Evolutionary conservation across 2,797 vertebrate species (phyloP), one percentile per base, ranked within the genome.

Genomic region (Sebastiscus tertius): DNA sequence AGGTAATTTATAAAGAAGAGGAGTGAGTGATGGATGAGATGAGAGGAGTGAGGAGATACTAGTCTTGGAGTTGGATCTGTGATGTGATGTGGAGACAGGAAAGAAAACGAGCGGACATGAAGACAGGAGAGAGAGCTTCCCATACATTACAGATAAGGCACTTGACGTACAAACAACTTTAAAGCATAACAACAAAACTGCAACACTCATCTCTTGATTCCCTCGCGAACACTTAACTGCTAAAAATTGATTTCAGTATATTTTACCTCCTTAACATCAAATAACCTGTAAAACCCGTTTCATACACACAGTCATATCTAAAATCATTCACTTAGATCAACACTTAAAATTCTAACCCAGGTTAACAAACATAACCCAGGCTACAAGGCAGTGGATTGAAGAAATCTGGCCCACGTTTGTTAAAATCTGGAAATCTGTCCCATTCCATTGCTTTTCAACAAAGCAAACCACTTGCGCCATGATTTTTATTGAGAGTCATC

Each of bases 71-170:
- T 33, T 70, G 46, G 39, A 31, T 71, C 59, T 83, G 70, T 72
- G 70, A 79, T 39, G 64, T 64, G 52, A 90, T 27, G 69, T 73
- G 83, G 76, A 85, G 78, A 84, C 62, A 73, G 75, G 79, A 83
- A 81, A 88, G 71, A 87, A 84, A 81, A 86, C 10, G 49, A 86
- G 68, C 84, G 75, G 77, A 78, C 63, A 76, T 70, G 72, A 82
- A 74, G 78, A 87, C 67, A 81, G 73, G 76, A 88, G 76, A 70
- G 79, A 85, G 81, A 85, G 87, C 77, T 90, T 89, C 68, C 69
- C 70, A 78, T 61, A 83, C 75, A 72, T 90, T 88, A 93, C 91
- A 92, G 72, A 91, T 94, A 94, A 95, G 93, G 94, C 91, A 95
- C 94, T 95, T 94, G 73, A 89, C 84, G 56, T 86, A 92, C 76